phyloP scores from a whole-genome alignment of 2,797 vertebrate genomes.

The Halcyon leucocephala region DNA sequence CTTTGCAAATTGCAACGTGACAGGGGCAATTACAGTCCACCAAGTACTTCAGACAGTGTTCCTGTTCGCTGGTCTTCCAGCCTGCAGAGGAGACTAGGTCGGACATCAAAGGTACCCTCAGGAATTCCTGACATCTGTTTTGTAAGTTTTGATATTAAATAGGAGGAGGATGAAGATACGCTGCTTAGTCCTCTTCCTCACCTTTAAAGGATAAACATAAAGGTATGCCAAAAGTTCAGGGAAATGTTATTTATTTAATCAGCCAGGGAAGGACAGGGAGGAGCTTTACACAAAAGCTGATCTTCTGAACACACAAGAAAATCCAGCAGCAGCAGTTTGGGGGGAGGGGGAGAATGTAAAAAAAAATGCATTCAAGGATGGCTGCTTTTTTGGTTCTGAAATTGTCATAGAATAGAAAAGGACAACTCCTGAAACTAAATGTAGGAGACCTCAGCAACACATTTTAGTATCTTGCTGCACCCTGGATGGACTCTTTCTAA shows the following conservation, averaged over 20 bases:
- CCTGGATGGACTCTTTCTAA: background rate
- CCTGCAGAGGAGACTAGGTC: background rate
- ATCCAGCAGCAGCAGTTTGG: background rate
- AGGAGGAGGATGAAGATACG: background rate
- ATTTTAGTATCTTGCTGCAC: background rate
- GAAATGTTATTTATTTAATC: slow-evolving; percentile 34
- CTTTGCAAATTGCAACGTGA: background rate
- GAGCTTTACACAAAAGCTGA: background rate
- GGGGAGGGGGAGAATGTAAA: too few species aligned
- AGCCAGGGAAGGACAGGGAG: background rate
- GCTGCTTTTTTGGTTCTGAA: background rate
- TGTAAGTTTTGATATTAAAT: background rate
- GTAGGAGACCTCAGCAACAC: background rate
- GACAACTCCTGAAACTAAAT: background rate
- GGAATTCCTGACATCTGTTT: background rate
- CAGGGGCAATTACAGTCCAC: background rate
- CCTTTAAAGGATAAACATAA: background rate
- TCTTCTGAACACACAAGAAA: background rate
- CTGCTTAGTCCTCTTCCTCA: background rate
- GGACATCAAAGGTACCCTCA: background rate
- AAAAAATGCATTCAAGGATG: background rate
- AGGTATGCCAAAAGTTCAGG: slow-evolving; percentile 35
- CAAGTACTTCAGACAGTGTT: background rate
- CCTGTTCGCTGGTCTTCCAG: background rate
- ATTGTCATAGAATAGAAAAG: too few species aligned